These are phyloP conservation scores for Esperia sulphurella DNA, from an alignment of 2,888 invertebrate genomes.

Conservation along the genomic window DNA sequence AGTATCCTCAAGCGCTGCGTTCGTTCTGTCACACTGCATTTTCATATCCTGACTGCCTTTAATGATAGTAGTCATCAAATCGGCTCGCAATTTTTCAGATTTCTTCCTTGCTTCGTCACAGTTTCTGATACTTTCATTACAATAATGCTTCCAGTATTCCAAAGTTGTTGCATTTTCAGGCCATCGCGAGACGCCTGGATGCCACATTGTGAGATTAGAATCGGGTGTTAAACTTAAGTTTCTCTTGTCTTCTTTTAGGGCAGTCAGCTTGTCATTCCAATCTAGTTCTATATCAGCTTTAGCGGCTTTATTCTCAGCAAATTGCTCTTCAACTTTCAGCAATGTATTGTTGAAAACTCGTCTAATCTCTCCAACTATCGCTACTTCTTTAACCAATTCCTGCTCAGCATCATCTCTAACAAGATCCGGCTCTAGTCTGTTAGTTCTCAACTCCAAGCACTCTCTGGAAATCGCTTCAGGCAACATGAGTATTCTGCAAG, in stretches of 20 bases:
- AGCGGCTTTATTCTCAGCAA: conserved; percentile 86
- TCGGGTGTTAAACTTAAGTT: conserved; percentile 83
- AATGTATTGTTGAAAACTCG: conserved; percentile 81
- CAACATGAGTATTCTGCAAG: conserved; percentile 82
- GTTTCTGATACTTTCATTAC: conserved; percentile 85
- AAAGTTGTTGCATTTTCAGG: conserved; percentile 84
- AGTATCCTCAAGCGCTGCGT: conserved; percentile 84
- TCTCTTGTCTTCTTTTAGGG: conserved; percentile 84
- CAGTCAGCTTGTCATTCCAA: conserved; percentile 92
- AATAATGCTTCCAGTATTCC: conserved; percentile 91
- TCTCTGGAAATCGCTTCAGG: conserved; percentile 86
- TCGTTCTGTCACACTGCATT: conserved; percentile 89
- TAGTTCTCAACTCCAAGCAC: conserved; percentile 84
- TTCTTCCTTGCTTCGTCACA: conserved; percentile 87
- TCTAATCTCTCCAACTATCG: conserved; percentile 85
- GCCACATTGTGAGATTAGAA: conserved; percentile 84
- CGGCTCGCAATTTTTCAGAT: conserved; percentile 83
- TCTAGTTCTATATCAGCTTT: conserved; percentile 90
- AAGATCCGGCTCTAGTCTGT: conserved; percentile 86
- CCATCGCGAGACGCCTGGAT: conserved; percentile 89
- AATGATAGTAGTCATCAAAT: conserved; percentile 84
- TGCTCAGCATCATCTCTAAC: conserved; percentile 90
- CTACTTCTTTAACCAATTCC: conserved; percentile 86
- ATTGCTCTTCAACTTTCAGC: conserved; percentile 83
- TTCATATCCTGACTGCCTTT: conserved; percentile 90